phyloP scores from a whole-genome alignment of 2,888 invertebrate genomes.

The Amblyteles armatorius region DNA sequence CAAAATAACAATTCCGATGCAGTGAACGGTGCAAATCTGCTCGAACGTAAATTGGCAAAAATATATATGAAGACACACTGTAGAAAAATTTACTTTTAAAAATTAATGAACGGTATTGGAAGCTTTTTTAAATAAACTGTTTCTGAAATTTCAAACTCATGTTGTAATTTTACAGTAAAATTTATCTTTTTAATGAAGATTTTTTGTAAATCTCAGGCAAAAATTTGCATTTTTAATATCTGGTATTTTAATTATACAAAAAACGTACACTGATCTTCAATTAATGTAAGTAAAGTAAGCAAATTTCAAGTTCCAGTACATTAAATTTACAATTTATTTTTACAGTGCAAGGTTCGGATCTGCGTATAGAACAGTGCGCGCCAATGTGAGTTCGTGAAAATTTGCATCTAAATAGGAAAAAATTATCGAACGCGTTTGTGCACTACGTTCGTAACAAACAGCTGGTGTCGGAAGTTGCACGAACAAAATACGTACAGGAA shows the following conservation, averaged over 20 bases:
- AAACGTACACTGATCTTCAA: no score
- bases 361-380: not conserved
- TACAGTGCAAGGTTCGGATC: not conserved
- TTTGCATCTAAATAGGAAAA: not conserved
- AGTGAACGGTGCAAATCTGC: not conserved
- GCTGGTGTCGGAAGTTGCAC: not conserved
- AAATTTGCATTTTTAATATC: no score
- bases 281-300: no score
- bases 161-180: no score
- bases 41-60: not conserved
- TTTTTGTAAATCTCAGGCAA: no score
- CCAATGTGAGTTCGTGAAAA: not conserved
- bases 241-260: no score
- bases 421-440: slow-evolving; percentile 4
- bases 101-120: not conserved
- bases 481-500: not conserved
- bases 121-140: no score
- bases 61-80: not conserved
- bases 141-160: no score
- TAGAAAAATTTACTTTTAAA: no score
- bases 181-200: no score
- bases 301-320: no score
- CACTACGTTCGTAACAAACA: not conserved
- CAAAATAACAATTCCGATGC: slow-evolving; percentile 4
- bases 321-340: no score